These are phyloP conservation scores for Triplophysa tibetana DNA, from an alignment of 2,113 vertebrate genomes.

Conservation along the genomic window DNA sequence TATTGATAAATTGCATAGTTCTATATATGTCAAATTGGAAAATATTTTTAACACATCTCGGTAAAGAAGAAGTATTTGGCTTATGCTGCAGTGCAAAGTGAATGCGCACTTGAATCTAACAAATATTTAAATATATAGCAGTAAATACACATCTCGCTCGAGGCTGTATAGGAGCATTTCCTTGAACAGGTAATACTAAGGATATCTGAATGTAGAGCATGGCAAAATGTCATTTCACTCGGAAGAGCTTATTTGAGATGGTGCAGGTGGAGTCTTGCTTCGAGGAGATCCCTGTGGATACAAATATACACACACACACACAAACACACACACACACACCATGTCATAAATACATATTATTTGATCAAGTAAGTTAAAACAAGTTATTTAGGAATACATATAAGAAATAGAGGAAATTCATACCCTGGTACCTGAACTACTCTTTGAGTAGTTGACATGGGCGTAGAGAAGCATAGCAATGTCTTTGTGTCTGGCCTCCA, in stretches of 20 bases:
- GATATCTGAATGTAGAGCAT: background rate
- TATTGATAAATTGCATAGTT: conserved; percentile 23
- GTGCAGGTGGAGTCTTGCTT: conserved; percentile 78
- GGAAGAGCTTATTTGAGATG: conserved; percentile 76
- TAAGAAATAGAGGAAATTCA: conserved; percentile 53
- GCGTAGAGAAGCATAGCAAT: conserved; percentile 94
- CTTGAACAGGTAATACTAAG: background rate
- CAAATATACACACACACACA: conserved; percentile 34
- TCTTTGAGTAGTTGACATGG: conserved; percentile 90
- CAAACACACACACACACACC: background rate
- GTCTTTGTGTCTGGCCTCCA: conserved; percentile 94
- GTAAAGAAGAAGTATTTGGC: background rate
- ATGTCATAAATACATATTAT: too few species aligned
- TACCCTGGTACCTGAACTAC: conserved; percentile 76
- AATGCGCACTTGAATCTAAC: background rate
- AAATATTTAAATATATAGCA: background rate
- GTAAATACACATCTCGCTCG: background rate
- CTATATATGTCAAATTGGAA: background rate
- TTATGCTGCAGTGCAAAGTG: background rate
- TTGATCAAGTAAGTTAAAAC: background rate
- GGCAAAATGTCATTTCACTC: conserved; percentile 67
- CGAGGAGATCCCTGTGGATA: conserved; percentile 78
- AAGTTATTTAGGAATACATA: too few species aligned
- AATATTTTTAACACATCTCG: background rate
- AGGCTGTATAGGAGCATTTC: too few species aligned